Evolutionary conservation across 2,888 invertebrate species (phyloP).

Genomic region (Nowickia ferox): DNA sequence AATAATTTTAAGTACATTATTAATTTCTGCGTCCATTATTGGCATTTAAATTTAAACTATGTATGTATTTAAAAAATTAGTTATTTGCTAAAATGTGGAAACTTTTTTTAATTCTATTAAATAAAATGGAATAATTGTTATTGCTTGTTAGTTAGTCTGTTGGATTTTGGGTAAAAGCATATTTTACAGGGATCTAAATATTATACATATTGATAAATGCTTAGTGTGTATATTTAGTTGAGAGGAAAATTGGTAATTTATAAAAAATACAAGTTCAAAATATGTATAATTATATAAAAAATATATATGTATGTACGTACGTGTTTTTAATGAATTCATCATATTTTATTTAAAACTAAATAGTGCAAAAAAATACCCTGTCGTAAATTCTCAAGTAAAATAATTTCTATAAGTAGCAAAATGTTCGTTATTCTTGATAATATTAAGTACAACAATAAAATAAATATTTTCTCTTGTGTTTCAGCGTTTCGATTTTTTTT

Average conservation of each 20-base stretch:
- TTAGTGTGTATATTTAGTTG: neutral
- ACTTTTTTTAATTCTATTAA: conserved; percentile 24
- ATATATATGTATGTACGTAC: conserved; percentile 5
- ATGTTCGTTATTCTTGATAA: conserved; percentile 27
- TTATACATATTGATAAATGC: conserved; percentile 59
- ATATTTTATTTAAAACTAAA: conserved; percentile 28
- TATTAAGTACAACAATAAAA: conserved; percentile 50
- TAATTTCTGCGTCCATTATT: conserved; percentile 27
- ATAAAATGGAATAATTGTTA: conserved; percentile 65
- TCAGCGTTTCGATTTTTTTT: conserved; percentile 5
- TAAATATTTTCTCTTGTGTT: neutral
- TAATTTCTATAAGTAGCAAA: conserved; percentile 58
- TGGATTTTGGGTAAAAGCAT: conserved; percentile 35
- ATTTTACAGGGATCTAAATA: conserved; percentile 13
- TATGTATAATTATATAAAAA: conserved; percentile 42
- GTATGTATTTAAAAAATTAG: neutral
- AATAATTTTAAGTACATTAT: conserved; percentile 66
- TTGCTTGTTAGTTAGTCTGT: conserved; percentile 20
- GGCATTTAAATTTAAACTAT: neutral
- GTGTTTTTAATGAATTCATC: neutral
- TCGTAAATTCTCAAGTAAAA: conserved; percentile 39
- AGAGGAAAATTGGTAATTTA: conserved; percentile 4
- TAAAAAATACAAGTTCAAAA: conserved; percentile 32
- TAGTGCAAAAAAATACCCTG: conserved; percentile 42
- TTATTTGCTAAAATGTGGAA: conserved; percentile 14